phyloP scores from a whole-genome alignment of 2,113 vertebrate species.

The Cyrtonyx montezumae region DNA sequence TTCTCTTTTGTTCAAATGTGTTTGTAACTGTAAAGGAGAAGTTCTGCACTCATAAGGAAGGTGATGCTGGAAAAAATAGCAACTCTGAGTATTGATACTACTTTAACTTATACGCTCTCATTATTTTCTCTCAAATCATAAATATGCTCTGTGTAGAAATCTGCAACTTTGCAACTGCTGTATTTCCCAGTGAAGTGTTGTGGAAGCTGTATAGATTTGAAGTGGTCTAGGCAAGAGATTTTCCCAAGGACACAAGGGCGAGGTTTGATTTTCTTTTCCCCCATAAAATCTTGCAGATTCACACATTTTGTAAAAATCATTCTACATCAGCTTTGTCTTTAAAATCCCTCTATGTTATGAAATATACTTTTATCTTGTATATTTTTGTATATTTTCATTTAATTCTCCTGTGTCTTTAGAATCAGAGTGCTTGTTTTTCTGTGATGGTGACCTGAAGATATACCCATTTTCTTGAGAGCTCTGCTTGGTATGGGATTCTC shows the following conservation, averaged over 20 bases:
- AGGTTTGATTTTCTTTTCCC: neutral
- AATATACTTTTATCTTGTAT: neutral
- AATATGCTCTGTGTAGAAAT: accelerated
- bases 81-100: neutral
- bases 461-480: neutral
- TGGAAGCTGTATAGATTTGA: neutral
- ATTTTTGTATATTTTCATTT: neutral
- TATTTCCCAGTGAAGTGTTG: neutral
- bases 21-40: neutral
- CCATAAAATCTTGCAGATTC: neutral
- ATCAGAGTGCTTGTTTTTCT: neutral
- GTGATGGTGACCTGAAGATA: neutral
- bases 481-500: neutral
- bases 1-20: neutral
- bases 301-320: neutral
- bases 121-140: neutral
- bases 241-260: accelerated
- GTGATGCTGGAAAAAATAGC: accelerated
- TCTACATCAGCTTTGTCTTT: neutral
- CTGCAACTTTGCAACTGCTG: neutral
- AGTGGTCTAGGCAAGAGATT: neutral
- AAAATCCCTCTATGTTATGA: neutral
- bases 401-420: neutral
- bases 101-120: neutral
- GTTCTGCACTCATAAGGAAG: neutral